Evolutionary conservation across 1,140 invertebrate species (phyloP).

Genomic region (Acromyrmex heyeri): DNA sequence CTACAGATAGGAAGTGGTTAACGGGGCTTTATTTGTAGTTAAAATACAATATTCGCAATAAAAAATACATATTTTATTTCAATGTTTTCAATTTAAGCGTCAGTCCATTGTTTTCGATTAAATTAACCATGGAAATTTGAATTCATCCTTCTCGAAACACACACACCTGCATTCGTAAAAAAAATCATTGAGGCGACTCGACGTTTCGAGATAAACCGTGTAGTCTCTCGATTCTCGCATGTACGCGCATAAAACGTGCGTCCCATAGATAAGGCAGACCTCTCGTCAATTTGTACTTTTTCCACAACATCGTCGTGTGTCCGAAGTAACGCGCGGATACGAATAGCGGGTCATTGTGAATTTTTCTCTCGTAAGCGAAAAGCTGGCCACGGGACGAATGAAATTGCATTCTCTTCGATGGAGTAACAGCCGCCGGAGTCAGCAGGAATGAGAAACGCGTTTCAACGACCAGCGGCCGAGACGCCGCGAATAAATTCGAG

Average conservation of each 20-base stretch:
- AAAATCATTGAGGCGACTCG: neutral
- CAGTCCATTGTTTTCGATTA: neutral
- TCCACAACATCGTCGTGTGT: neutral
- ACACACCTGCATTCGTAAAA: neutral
- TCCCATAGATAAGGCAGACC: conserved; percentile 45
- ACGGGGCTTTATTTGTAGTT: neutral
- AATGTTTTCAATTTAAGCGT: neutral
- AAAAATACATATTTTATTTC: neutral
- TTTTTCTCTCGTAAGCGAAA: conserved; percentile 58
- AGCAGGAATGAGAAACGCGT: conserved; percentile 58
- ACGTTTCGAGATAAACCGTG: conserved; percentile 35
- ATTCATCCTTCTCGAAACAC: neutral
- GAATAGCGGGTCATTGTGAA: neutral
- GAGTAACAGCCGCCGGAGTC: conserved; percentile 54
- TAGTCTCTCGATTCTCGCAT: neutral
- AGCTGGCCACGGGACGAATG: conserved; percentile 15
- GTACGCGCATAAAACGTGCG: conserved; percentile 18
- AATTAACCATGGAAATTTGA: neutral
- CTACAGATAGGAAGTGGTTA: neutral
- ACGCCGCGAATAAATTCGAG: conserved; percentile 57
- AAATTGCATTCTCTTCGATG: conserved; percentile 57
- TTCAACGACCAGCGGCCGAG: conserved; percentile 45
- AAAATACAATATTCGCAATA: neutral
- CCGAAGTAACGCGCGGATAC: neutral
- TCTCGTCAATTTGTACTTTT: conserved; percentile 40